Evolutionary conservation across 2,888 invertebrate species (phyloP).

Genomic region (Habroteleia sp.): DNA sequence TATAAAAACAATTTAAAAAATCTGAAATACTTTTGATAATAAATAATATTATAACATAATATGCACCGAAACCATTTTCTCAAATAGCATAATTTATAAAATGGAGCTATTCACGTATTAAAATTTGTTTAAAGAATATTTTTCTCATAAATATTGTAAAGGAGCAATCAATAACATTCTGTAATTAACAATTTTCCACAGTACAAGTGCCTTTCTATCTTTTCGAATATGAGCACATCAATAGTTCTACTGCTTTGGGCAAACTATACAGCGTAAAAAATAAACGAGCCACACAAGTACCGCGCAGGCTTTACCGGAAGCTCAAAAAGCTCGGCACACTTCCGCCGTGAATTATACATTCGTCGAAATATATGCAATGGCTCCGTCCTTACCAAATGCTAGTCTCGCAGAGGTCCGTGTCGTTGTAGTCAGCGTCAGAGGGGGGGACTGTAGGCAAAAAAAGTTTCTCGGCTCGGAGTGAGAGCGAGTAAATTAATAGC

Average conservation of each 20-base stretch:
- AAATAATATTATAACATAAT: too few species aligned
- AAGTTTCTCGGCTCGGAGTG: not conserved
- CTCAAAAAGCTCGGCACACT: constrained; percentile 49
- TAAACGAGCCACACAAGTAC: constrained; percentile 41
- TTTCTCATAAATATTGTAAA: not conserved
- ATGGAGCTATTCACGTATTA: too few species aligned
- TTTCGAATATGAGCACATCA: constrained; percentile 20
- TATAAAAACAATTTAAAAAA: too few species aligned
- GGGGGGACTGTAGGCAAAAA: constrained; percentile 7
- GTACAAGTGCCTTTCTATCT: constrained; percentile 17
- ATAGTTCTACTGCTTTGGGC: constrained; percentile 21
- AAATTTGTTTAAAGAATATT: constrained; percentile 2
- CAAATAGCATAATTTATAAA: too few species aligned
- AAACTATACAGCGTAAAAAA: constrained; percentile 37
- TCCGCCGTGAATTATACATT: constrained; percentile 54
- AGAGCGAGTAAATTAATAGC: constrained; percentile 60
- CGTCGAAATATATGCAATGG: constrained; percentile 53
- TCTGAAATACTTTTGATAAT: too few species aligned
- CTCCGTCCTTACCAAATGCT: constrained; percentile 44
- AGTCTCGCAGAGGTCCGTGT: constrained; percentile 41
- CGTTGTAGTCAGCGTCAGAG: constrained; percentile 24
- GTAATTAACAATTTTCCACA: constrained; percentile 2
- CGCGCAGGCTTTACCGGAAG: constrained; percentile 36
- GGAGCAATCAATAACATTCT: constrained; percentile 9
- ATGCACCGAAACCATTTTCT: too few species aligned